Conservation (phyloP, 2,113 vertebrate species). For the Amazona vittata region DNA sequence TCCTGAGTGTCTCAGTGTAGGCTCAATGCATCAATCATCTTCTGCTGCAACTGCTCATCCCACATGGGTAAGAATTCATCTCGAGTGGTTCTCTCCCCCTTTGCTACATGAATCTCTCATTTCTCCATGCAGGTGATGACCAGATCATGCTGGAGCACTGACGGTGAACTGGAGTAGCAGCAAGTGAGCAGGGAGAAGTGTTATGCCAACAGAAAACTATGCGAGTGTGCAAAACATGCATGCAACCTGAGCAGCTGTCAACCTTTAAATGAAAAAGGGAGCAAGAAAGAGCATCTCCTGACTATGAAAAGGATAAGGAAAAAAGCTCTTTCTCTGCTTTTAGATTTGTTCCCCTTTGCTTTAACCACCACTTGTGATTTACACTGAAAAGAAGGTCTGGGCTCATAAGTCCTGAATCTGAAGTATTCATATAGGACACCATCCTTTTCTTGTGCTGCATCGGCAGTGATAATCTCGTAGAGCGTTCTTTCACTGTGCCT, state of each 20-base stretch:
- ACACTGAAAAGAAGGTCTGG: not conserved
- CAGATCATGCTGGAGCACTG: not conserved
- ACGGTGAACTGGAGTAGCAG: not conserved
- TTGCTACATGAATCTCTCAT: not conserved
- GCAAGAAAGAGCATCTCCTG: not conserved
- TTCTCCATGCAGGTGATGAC: not conserved
- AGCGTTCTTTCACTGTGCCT: not conserved
- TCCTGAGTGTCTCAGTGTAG: not conserved
- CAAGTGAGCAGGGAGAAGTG: not conserved
- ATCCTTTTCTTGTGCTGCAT: conserved; percentile 4
- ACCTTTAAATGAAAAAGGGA: not conserved
- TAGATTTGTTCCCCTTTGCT: not conserved
- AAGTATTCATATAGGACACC: conserved; percentile 7
- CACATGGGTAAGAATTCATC: not conserved
- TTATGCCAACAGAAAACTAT: not conserved
- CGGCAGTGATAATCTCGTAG: conserved; percentile 29
- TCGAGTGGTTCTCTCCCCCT: not conserved
- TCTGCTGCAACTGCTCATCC: not conserved
- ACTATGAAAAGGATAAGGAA: not conserved
- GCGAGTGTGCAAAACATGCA: rapidly evolving
- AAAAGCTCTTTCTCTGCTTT: not conserved
- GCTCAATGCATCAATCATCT: not conserved
- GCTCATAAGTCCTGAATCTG: not conserved
- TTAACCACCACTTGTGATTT: not conserved
- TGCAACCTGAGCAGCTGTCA: not conserved